phyloP scores from a whole-genome alignment of 2,797 vertebrate genomes.

The Gambelia wislizenii region DNA sequence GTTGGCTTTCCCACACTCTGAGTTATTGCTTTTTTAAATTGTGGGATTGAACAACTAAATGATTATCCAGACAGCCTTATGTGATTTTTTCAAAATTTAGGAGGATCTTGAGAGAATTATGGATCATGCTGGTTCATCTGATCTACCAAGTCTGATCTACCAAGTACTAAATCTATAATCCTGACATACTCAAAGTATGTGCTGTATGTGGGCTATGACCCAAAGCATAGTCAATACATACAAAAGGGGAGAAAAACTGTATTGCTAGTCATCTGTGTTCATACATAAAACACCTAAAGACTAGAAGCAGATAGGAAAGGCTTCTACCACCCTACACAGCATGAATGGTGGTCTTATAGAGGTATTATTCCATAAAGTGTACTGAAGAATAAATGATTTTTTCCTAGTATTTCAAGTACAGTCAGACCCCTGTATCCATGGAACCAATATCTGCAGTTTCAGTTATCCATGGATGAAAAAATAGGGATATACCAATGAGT shows the following conservation, averaged over 20 bases:
- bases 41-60: too few relatives aligned
- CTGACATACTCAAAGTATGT: neutral
- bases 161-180: neutral
- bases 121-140: neutral
- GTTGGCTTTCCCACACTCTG: too few relatives aligned
- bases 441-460: too few relatives aligned
- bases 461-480: too few relatives aligned
- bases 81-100: neutral
- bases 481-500: too few relatives aligned
- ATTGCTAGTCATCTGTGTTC: neutral
- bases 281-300: neutral
- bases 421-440: too few relatives aligned
- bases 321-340: neutral
- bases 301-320: neutral
- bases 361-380: neutral
- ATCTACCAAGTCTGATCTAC: neutral
- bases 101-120: neutral
- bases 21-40: too few relatives aligned
- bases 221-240: neutral
- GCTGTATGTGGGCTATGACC: neutral
- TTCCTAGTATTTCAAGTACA: neutral
- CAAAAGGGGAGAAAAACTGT: neutral
- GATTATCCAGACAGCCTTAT: neutral
- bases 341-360: neutral
- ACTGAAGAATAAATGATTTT: neutral